These are phyloP conservation scores for Brachyistius frenatus DNA, from an alignment of 2,113 vertebrate genomes.

Conservation along the genomic window DNA sequence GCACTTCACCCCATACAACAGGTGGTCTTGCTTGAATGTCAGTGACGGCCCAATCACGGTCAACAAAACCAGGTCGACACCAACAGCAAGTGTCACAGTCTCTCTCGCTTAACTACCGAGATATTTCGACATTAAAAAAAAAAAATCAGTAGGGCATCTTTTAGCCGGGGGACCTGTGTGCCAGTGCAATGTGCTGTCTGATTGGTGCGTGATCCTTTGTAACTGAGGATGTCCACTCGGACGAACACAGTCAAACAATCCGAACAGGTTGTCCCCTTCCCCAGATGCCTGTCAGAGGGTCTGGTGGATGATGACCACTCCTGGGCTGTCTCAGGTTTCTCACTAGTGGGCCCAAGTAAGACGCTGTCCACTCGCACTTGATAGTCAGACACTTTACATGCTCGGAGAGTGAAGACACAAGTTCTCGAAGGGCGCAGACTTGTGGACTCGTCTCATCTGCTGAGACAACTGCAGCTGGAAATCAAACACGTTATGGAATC, in stretches of 20 bases:
- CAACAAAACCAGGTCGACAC: constrained; percentile 14
- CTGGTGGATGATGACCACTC: constrained; percentile 47
- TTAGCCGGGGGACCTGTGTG: neutral
- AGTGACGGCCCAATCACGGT: neutral
- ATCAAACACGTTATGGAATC: constrained; percentile 63
- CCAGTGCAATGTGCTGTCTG: neutral
- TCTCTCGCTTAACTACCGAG: constrained; percentile 33
- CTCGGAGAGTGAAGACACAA: constrained; percentile 37
- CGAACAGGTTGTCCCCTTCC: constrained; percentile 29
- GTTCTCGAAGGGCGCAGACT: neutral
- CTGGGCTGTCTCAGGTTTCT: constrained; percentile 76
- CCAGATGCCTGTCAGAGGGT: constrained; percentile 73
- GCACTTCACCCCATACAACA: constrained; percentile 41
- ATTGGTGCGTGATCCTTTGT: constrained; percentile 6
- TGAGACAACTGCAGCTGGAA: constrained; percentile 3
- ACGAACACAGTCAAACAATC: constrained; percentile 24
- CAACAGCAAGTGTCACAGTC: constrained; percentile 51
- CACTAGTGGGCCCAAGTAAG: constrained; percentile 65
- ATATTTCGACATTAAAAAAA: constrained; percentile 22
- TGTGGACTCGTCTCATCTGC: neutral
- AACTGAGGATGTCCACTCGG: constrained; percentile 4
- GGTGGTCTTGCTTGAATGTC: constrained; percentile 53
- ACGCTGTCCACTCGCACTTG: constrained; percentile 37
- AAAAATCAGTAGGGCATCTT: neutral
- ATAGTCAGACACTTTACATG: constrained; percentile 61